Percentiles rank a stretch among this genome's conserved stretches.
These are phyloP conservation scores for Pholis gunnellus DNA, from an alignment of 2,113 vertebrate species.

Conservation along the genomic window DNA sequence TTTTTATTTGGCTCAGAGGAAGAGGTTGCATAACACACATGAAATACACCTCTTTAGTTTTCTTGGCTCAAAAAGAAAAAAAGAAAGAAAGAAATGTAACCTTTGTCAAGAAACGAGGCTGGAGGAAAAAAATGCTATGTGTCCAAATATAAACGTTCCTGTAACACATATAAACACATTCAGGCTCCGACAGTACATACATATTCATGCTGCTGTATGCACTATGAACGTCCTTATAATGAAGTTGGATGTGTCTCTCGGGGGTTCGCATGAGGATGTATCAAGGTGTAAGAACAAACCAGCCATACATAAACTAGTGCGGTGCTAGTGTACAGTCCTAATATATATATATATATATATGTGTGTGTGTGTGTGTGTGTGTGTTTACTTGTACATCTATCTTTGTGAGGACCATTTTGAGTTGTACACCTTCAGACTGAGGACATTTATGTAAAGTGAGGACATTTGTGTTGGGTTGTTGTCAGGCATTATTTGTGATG, in stretches of 20 bases:
- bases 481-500: background rate
- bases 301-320: conserved; percentile 11
- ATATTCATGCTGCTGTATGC: conserved; percentile 4
- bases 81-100: conserved; percentile 11
- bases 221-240: background rate
- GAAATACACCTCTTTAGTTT: conserved; percentile 50
- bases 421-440: background rate
- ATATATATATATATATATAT: conserved; percentile 4
- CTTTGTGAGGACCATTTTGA: background rate
- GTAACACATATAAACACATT: conserved; percentile 4
- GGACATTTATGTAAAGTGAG: background rate
- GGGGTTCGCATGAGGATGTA: conserved; percentile 17
- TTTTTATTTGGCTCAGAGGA: conserved; percentile 68
- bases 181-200: background rate
- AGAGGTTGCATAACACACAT: conserved; percentile 66
- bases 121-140: background rate
- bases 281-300: conserved; percentile 38
- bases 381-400: background rate
- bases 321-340: conserved; percentile 16
- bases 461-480: background rate
- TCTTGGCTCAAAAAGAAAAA: conserved; percentile 13
- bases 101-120: conserved; percentile 19
- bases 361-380: background rate
- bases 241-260: conserved; percentile 20
- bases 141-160: conserved; percentile 34